Evolutionary conservation across 2,113 vertebrate species (phyloP).

Genomic region (Prunella fulvescens): DNA sequence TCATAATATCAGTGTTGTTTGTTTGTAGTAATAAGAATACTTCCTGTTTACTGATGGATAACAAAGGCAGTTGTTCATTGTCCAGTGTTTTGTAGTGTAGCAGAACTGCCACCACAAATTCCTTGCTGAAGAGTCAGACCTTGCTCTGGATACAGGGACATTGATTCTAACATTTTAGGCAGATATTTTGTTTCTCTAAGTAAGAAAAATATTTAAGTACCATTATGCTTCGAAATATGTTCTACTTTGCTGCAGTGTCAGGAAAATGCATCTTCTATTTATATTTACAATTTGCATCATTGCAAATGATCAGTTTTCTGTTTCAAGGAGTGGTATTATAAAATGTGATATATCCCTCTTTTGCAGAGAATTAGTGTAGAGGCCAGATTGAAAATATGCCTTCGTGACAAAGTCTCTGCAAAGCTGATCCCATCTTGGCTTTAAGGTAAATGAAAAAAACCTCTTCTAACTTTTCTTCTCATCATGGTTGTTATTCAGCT

Average conservation of each 20-base stretch:
- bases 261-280: not conserved
- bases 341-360: slow-evolving; percentile 21
- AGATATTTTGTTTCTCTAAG: not conserved
- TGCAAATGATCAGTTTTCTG: not conserved
- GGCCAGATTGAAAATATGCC: not conserved
- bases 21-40: not conserved
- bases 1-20: not conserved
- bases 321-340: not conserved
- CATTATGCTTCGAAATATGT: not conserved
- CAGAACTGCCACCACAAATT: not conserved
- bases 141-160: not conserved
- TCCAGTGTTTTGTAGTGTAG: not conserved
- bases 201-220: not conserved
- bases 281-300: not conserved
- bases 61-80: not conserved
- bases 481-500: not conserved
- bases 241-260: not conserved
- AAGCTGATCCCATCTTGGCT: not conserved
- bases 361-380: not conserved
- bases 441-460: not conserved
- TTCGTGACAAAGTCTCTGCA: not conserved
- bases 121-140: not conserved
- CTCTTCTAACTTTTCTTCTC: not conserved
- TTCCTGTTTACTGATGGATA: not conserved
- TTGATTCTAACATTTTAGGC: not conserved